Base-by-base conservation (phyloP, 1,140 invertebrate species). In the Aphidius gifuensis region DNA sequence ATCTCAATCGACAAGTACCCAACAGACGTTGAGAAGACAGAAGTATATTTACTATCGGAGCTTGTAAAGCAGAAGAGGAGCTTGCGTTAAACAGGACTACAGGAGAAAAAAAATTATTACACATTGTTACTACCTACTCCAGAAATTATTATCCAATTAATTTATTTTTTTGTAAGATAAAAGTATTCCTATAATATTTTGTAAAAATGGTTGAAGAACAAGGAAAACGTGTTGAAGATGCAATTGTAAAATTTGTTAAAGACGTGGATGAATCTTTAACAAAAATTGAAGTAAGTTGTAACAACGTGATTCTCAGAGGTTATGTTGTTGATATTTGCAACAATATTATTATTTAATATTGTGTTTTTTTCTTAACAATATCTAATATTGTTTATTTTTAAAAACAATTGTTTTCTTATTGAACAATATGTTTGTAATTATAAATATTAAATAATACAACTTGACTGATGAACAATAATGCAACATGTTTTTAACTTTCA, bases 221-320 rank as follows among this genome's bases (percentile, higher is more conserved):
- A 69, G 87, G 87, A 68, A 86, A 85, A 78, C 85, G 90, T 67
- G 87, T 95, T 8, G 92, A 94, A 77, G 85, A 89, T 65, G 87
- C 91, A 65, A 89, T 94, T 80, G 89, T 86, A 5, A 86, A 87
- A 70, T 80, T 94, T 68, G 85, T 95, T 7, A 89, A 92, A 73
- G 89, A 91, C 62, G 80, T 96, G 67, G 93, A 96, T 73, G 87
- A 85, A 70, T 84, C 85, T 82, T 82, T 96, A 45, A 83, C 93
- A 64, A 92, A 88, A 84, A 93, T 96, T 86, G 93, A 96, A 87
- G 94, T 94, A 79, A 76, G 76, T 59, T 39, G 9, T 45, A 44
- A 23, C 40, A 32, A 2, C 16, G 49, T 44, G 21, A 23, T 48
- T 51, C 9, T 57, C 45, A 8, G 9, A 60, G 58, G 57, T 62